Conservation (phyloP, 2,797 vertebrate genomes). For the Coendou prehensilis region DNA sequence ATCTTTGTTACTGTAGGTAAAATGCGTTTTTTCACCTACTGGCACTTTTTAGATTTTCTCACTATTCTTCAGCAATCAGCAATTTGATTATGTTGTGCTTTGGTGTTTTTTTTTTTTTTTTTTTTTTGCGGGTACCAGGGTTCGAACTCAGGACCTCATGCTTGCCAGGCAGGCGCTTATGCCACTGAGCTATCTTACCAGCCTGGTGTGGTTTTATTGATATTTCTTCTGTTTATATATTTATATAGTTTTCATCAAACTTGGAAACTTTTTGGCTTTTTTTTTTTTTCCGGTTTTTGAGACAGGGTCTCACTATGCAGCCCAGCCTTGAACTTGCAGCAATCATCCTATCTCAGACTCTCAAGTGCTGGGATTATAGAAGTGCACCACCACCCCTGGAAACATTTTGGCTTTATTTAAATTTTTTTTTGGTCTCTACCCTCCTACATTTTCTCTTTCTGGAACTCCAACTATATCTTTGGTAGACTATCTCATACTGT, state of each 20-base stretch:
- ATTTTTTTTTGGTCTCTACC: background rate
- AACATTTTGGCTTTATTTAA: constrained; percentile 41
- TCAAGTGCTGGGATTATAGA: background rate
- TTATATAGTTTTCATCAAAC: background rate
- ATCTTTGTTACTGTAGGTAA: background rate
- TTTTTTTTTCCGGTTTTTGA: background rate
- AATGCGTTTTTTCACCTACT: background rate
- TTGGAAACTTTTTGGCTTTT: background rate
- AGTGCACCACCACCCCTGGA: background rate
- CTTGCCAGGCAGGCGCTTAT: no score
- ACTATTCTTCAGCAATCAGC: background rate
- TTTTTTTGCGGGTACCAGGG: no score
- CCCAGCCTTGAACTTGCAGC: background rate
- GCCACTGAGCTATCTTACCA: no score
- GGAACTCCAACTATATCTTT: background rate
- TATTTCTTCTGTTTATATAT: background rate
- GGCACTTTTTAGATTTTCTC: background rate
- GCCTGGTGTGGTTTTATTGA: background rate
- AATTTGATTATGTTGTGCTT: background rate
- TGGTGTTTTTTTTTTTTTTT: no score
- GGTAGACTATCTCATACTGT: background rate
- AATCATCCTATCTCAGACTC: background rate
- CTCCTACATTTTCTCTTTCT: background rate
- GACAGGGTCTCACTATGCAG: background rate
- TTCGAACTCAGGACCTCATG: no score